Base-by-base conservation (phyloP, 2,888 invertebrate genomes). In the Parelbella ahira region DNA sequence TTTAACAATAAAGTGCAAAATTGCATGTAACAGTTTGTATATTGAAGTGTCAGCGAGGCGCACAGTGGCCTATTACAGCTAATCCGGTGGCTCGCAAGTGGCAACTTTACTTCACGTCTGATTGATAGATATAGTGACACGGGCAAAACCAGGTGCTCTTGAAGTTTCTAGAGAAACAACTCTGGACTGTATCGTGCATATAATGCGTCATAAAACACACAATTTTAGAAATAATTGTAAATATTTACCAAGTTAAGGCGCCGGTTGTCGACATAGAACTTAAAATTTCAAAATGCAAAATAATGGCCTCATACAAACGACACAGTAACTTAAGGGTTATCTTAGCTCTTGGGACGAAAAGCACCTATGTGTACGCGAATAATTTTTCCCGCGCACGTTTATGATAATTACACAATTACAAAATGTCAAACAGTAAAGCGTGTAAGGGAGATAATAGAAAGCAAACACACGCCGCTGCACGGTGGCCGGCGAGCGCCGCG, bases 101-200 rank as follows among this genome's bases (percentile, higher is more conserved):
- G 73, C 68, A 64, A 70, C 59, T 70, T 71, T 58, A 63, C 66
- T 64, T 60, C 57, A 54, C 59, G 56, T 47, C 53, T 67, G 78
- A 80, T 79, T 80, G 82, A 83, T 82, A 63, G 68, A 81, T 73
- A 55, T 60, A 47, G 55, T 65, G 77, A 75, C 77, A 71, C 56
- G 44, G 49, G 62, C 68, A 58, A 65, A 63, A 67, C 75, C 68
- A 70, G 75, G 70, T 71, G 71, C 60, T 52, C 56, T 63, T 64
- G 64, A 62, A 67, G 67, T 70, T 72, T 71, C 71, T 69, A 70
- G 66, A 67, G 68, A 72, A 73, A 74, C 64, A 37, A 46, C 44
- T 43, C 39, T 9, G 27, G 41, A 48, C 48, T 53, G 47, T 50
- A 43, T 49, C 41, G 45, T 29, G 45, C 19, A 15, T 10, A 23